Evolutionary conservation across 2,797 vertebrate genomes (phyloP).

Genomic region (Sphaeramia orbicularis): DNA sequence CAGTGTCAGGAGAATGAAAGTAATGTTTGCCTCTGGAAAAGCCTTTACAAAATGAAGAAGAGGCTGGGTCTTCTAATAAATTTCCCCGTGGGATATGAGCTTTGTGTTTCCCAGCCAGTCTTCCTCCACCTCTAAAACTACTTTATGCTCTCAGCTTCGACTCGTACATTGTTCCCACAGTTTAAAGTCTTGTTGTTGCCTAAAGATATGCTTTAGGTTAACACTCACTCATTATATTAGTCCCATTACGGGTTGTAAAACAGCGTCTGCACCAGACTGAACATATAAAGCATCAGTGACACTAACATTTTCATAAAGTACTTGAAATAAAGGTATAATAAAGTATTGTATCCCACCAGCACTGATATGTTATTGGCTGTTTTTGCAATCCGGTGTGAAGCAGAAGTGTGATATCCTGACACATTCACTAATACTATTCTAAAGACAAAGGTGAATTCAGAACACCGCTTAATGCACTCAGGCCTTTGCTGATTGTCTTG

Average conservation of each 20-base stretch:
- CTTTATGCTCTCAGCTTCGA: constrained; percentile 62
- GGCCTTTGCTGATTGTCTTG: no score
- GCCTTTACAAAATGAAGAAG: constrained; percentile 76
- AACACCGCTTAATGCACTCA: no score
- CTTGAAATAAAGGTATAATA: neutral
- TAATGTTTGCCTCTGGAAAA: constrained; percentile 77
- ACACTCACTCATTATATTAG: constrained; percentile 35
- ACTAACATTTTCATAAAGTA: constrained; percentile 2
- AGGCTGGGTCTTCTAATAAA: constrained; percentile 72
- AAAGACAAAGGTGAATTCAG: no score
- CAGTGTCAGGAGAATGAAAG: constrained; percentile 72
- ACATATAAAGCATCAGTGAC: constrained; percentile 9
- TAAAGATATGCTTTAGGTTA: constrained; percentile 53
- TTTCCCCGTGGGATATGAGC: constrained; percentile 71
- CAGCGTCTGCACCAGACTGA: constrained; percentile 20
- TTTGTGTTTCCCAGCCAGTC: constrained; percentile 61
- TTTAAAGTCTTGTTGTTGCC: constrained; percentile 52
- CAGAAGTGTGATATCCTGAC: no score
- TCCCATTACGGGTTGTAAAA: constrained; percentile 18
- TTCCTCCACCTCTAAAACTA: constrained; percentile 66
- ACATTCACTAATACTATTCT: no score
- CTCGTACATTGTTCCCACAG: constrained; percentile 54
- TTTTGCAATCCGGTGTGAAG: no score
- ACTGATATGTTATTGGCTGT: no score
- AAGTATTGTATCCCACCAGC: no score